Evolutionary conservation across 1,140 invertebrate species (phyloP).

Genomic region (Aphis gossypii): DNA sequence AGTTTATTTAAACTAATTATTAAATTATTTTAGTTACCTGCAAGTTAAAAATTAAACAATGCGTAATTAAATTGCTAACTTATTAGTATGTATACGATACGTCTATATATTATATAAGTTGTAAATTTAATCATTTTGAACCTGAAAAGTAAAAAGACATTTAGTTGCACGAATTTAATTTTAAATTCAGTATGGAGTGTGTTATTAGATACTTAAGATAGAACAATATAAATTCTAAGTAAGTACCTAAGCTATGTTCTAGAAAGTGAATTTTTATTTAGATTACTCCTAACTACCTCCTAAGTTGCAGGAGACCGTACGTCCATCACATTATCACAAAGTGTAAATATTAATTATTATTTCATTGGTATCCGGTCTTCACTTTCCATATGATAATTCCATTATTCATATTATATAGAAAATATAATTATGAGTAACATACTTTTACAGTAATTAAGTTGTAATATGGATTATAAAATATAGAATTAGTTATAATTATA

Average conservation of each 20-base stretch:
- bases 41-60: too few relatives aligned
- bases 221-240: not conserved
- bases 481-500: not conserved
- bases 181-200: not conserved
- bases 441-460: not conserved
- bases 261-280: not conserved
- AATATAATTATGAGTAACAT: not conserved
- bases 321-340: not conserved
- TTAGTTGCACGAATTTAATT: not conserved
- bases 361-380: not conserved
- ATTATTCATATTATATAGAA: not conserved
- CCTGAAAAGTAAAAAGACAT: not conserved
- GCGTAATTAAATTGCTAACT: not conserved
- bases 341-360: not conserved
- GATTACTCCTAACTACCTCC: not conserved
- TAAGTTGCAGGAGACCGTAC: not conserved
- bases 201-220: not conserved
- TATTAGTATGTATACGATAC: not conserved
- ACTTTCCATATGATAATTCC: not conserved
- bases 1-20: too few relatives aligned
- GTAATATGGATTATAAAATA: too few relatives aligned
- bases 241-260: not conserved
- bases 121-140: not conserved
- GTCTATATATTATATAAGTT: not conserved
- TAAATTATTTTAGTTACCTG: too few relatives aligned